A percentile compares a stretch with the other conserved stretches of the same genome.
These are phyloP conservation scores for Drosophila leonis DNA, from an alignment of 2,888 invertebrate species.

Conservation along the genomic window DNA sequence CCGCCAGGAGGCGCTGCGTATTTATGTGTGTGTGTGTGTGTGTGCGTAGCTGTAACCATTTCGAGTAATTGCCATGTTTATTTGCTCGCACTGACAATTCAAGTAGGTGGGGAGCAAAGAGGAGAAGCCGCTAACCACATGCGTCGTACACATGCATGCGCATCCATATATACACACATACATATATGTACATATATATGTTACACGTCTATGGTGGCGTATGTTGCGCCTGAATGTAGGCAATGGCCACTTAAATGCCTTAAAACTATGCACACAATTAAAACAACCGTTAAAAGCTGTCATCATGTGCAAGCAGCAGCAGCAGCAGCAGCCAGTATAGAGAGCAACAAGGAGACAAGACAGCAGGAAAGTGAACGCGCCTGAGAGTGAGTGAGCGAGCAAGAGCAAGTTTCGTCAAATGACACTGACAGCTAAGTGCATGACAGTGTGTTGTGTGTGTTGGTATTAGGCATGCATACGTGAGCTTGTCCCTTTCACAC, in stretches of 20 bases:
- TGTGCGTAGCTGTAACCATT: conserved; percentile 38
- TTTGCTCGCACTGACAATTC: conserved; percentile 46
- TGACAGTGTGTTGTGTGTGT: conserved; percentile 9
- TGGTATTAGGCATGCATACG: conserved; percentile 43
- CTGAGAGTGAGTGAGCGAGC: not conserved
- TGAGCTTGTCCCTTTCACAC: conserved; percentile 42
- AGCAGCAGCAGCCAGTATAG: conserved; percentile 15
- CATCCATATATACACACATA: not conserved
- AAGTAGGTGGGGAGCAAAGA: not conserved
- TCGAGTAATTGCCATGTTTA: conserved; percentile 55
- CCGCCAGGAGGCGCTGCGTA: not conserved
- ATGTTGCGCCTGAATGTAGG: conserved; percentile 57
- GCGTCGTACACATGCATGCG: not conserved
- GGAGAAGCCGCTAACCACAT: conserved; percentile 9
- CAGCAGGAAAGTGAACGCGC: not conserved
- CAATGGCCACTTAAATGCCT: conserved; percentile 52
- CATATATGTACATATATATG: not conserved
- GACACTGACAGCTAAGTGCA: conserved; percentile 44
- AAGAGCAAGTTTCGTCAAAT: conserved; percentile 39
- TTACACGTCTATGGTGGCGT: not conserved
- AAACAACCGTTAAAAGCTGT: conserved; percentile 38
- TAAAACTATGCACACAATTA: conserved; percentile 65
- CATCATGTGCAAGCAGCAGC: conserved; percentile 20
- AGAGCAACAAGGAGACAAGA: conserved; percentile 18
- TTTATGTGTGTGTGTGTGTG: conserved; percentile 9